These are phyloP conservation scores for Solea solea DNA, from an alignment of 2,113 vertebrate species.

Conservation along the genomic window DNA sequence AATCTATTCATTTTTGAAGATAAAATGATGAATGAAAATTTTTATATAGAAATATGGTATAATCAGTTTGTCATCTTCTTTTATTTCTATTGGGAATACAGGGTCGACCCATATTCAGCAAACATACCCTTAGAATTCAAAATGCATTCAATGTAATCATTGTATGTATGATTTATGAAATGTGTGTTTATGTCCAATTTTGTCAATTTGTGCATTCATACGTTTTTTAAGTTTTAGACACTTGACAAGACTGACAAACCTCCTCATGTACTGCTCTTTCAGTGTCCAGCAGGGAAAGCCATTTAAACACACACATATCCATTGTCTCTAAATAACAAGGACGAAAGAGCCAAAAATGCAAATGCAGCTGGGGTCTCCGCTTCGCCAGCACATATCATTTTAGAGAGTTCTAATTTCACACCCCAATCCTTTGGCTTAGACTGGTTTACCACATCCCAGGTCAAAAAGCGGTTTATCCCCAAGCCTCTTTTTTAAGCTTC, in stretches of 20 bases:
- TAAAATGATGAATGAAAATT: too few species aligned
- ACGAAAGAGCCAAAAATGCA: not conserved
- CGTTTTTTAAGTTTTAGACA: too few species aligned
- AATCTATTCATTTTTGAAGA: too few species aligned
- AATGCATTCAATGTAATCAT: too few species aligned
- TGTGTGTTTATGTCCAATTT: too few species aligned
- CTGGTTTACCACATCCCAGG: conserved; percentile 4
- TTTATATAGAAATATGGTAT: too few species aligned
- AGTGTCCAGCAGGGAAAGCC: not conserved
- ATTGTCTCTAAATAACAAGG: not conserved
- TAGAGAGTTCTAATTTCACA: not conserved
- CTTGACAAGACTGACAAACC: not conserved
- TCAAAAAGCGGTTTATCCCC: conserved; percentile 20
- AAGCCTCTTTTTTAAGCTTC: conserved; percentile 16
- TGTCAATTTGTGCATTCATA: too few species aligned
- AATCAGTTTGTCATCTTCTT: too few species aligned
- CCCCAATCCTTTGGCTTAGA: conserved; percentile 5
- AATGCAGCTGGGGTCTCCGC: not conserved
- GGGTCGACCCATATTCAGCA: too few species aligned
- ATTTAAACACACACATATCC: not conserved
- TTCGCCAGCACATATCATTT: not conserved
- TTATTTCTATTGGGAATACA: too few species aligned
- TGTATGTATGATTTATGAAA: too few species aligned
- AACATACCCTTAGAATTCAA: too few species aligned
- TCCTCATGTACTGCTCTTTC: not conserved